Percentiles rank a stretch among this genome's conserved stretches.
Conservation (phyloP, 1,140 invertebrate genomes). For the Lethocerus indicus region DNA sequence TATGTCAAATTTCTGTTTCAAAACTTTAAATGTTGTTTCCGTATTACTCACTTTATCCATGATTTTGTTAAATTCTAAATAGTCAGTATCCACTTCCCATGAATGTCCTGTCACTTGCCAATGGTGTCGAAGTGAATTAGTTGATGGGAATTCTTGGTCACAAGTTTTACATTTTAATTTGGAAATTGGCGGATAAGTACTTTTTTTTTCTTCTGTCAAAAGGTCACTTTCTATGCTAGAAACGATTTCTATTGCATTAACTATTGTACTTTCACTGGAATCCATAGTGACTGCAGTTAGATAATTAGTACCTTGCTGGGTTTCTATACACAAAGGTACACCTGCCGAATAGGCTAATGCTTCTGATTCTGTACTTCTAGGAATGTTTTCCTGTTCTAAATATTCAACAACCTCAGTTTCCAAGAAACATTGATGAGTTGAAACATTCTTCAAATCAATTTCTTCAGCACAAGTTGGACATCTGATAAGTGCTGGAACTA, state of each 20-base stretch:
- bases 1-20: constrained; percentile 13
- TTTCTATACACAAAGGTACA: no score
- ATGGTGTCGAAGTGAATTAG: constrained; percentile 6
- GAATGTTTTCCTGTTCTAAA: constrained; percentile 3
- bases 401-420: constrained; percentile 4
- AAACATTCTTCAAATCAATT: constrained; percentile 1
- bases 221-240: not conserved
- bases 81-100: constrained; percentile 9
- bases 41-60: constrained; percentile 12
- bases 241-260: not conserved
- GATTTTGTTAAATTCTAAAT: constrained; percentile 12
- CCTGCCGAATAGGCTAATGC: no score
- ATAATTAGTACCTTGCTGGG: no score
- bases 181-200: not conserved
- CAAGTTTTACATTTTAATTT: constrained; percentile 10
- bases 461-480: constrained; percentile 9
- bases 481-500: no score
- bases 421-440: constrained; percentile 6
- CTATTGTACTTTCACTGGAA: no score
- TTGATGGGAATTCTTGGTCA: constrained; percentile 5
- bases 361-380: no score
- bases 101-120: constrained; percentile 12
- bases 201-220: not conserved
- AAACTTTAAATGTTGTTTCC: constrained; percentile 15
- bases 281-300: no score